These are phyloP conservation scores for Eospalax fontanierii DNA, from an alignment of 2,797 vertebrate genomes.

Conservation along the genomic window DNA sequence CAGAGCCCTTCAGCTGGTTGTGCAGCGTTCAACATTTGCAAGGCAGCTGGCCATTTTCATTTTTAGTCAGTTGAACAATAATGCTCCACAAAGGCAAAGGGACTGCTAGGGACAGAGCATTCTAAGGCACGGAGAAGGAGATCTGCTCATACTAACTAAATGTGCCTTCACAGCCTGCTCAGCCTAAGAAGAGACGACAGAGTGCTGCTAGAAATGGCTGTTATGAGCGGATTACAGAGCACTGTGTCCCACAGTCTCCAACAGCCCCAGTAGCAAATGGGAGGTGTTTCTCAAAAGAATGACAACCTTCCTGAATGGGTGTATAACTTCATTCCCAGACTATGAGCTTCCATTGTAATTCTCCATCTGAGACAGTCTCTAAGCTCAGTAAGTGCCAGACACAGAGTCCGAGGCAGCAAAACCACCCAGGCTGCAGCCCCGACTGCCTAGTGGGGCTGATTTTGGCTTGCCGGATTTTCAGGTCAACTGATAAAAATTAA, in stretches of 20 bases:
- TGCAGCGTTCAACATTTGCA: neutral
- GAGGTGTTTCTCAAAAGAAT: neutral
- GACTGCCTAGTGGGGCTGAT: neutral
- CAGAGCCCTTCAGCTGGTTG: neutral
- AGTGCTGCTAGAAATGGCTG: neutral
- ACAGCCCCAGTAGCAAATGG: neutral
- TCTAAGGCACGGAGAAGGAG: neutral
- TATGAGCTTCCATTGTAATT: neutral
- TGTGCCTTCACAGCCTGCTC: neutral
- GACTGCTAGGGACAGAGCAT: neutral
- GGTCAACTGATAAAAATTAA: neutral
- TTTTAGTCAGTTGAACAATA: neutral
- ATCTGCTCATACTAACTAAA: neutral
- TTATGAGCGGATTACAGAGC: neutral
- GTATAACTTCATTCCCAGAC: neutral
- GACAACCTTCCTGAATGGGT: neutral
- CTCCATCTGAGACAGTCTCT: neutral
- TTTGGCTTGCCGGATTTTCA: slow-evolving; percentile 2
- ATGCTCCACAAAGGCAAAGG: neutral
- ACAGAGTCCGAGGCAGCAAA: neutral
- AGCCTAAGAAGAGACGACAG: neutral
- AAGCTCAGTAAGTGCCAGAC: neutral
- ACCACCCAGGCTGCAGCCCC: neutral
- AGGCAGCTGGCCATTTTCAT: neutral
- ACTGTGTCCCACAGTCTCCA: neutral